Percentiles rank a stretch among this genome's conserved stretches.
These are phyloP conservation scores for Stictocephala bisonia DNA, from an alignment of 2,888 invertebrate genomes.

Conservation along the genomic window DNA sequence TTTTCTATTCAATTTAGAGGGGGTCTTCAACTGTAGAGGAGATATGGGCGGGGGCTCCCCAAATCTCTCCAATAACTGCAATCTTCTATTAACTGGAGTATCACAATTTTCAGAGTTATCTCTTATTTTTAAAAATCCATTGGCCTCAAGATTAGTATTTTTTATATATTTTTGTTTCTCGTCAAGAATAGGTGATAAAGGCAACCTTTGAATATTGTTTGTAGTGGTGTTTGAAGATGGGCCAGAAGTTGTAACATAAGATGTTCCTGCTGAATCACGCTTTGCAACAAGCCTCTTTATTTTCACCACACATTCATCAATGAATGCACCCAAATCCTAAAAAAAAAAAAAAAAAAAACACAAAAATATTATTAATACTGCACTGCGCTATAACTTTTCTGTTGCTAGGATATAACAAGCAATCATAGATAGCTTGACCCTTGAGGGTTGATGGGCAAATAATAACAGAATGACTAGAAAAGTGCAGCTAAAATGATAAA, in stretches of 20 bases:
- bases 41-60: constrained; percentile 25
- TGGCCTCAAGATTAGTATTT: too few relatives aligned
- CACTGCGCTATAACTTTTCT: too few relatives aligned
- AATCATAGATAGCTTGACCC: too few relatives aligned
- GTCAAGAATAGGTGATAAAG: too few relatives aligned
- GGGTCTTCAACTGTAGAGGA: background rate
- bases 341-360: background rate
- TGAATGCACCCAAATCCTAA: background rate
- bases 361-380: background rate
- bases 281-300: constrained; percentile 9
- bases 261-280: background rate
- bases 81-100: background rate
- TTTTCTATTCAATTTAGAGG: background rate
- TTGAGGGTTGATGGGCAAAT: too few relatives aligned
- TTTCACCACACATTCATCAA: background rate
- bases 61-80: background rate
- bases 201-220: background rate
- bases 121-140: too few relatives aligned
- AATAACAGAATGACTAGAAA: too few relatives aligned
- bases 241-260: background rate
- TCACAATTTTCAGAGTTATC: background rate
- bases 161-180: too few relatives aligned
- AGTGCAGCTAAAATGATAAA: too few relatives aligned
- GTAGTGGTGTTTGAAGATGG: background rate
- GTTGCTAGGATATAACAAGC: too few relatives aligned